Evolutionary conservation across 1,140 invertebrate genomes (phyloP), one percentile per base, ranked within the genome.

Genomic region (Drosophila nigromelanica): DNA sequence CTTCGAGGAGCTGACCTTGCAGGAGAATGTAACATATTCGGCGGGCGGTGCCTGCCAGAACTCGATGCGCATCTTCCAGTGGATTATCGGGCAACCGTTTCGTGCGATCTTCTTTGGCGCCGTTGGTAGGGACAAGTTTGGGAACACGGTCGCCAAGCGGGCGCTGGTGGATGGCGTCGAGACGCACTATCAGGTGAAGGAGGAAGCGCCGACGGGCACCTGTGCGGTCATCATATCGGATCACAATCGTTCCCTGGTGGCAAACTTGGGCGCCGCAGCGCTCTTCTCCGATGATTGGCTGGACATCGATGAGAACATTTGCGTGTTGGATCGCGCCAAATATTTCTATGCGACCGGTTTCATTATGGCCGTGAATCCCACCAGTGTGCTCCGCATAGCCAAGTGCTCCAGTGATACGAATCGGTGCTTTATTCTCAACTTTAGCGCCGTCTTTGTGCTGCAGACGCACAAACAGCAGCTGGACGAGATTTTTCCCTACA

Each of bases 31-130:
- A 96, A 66, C 98, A 96, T 93, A 97, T 96, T 79, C 82, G 62
- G 98, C 98, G 58, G 99, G 99, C 62, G 99, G 99, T 67, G 97
- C 98, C 58, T 96, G 97, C 21, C 98, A 99, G 92, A 99, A 99
- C 93, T 94, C 97, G 0, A 93, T 99, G 76, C 93, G 98, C 77
- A 96, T 98, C 1, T 96, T 96, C 6, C 98, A 99, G 93, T 99
- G 98, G 98, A 94, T 99, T 61, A 86, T 99, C n/a, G 94, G 95
- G 39, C 95, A 95, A 75, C 96, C 97, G 2, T 95, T 95, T 51
- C 92, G 96, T 0, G 93, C 95, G n/a, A 95, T 95, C 5, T 99
- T 97, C 92, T 97, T 98, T 92, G 99, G 99, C 0, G 98, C 96
- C 85, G 96, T 99, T n/a, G 98, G 98, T 0, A 94, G 95, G 69